phyloP scores from a whole-genome alignment of 2,888 invertebrate genomes.

The Linnaemya vulpina region DNA sequence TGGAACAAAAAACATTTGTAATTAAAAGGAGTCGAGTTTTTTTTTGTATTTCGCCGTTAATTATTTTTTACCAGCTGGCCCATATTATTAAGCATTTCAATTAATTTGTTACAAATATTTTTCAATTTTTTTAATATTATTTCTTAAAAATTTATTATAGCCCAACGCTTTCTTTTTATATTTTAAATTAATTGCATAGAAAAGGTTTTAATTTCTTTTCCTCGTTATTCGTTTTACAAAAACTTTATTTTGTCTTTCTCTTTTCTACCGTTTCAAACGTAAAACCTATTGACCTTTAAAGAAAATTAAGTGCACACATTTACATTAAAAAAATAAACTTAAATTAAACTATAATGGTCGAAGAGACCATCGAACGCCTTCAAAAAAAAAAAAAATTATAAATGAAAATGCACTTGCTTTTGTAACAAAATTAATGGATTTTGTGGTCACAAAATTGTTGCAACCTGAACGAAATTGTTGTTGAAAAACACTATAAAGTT shows the following conservation, averaged over 20 bases:
- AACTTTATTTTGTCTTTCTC: constrained; percentile 44
- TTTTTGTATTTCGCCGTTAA: too few relatives aligned
- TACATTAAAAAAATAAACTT: constrained; percentile 11
- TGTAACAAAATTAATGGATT: constrained; percentile 55
- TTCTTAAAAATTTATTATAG: too few relatives aligned
- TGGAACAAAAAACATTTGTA: too few relatives aligned
- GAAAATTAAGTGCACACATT: constrained; percentile 48
- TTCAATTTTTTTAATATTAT: not conserved
- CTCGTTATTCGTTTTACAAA: not conserved
- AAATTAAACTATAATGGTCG: constrained; percentile 52
- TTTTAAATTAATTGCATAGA: constrained; percentile 28
- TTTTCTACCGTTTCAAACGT: constrained; percentile 23
- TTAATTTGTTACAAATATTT: not conserved
- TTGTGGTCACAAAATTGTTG: constrained; percentile 66
- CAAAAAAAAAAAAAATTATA: constrained; percentile 13
- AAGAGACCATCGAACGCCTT: constrained; percentile 24
- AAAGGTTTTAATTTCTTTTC: constrained; percentile 30
- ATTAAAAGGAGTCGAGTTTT: too few relatives aligned
- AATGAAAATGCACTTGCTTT: constrained; percentile 55
- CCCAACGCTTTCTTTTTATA: constrained; percentile 44
- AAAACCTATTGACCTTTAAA: constrained; percentile 61
- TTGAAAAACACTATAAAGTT: constrained; percentile 8
- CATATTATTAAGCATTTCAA: constrained; percentile 12
- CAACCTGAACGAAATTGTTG: constrained; percentile 44
- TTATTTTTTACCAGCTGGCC: not conserved